A percentile compares a stretch with the other conserved stretches of the same genome.
phyloP scores from a whole-genome alignment of 2,888 invertebrate genomes.

The Diogma glabrata region DNA sequence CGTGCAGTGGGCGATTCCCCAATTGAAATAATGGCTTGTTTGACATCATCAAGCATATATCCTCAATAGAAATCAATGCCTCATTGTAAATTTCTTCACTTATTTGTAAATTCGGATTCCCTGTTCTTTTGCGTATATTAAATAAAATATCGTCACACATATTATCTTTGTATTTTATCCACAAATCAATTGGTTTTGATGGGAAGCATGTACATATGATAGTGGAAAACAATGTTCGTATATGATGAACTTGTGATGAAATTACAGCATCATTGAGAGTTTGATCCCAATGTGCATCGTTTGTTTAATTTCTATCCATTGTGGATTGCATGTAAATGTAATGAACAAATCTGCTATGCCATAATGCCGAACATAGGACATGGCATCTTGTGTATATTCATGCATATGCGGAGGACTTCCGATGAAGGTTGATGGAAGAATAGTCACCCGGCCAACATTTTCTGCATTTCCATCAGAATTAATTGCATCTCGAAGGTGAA shows the following conservation, averaged over 20 bases:
- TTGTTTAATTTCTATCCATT: background rate
- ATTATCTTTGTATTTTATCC: too few relatives aligned
- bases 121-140: too few relatives aligned
- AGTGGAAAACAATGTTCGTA: background rate
- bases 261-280: background rate
- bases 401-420: conserved; percentile 9
- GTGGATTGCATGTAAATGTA: background rate
- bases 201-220: conserved; percentile 1
- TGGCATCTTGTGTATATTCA: too few relatives aligned
- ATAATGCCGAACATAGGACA: background rate
- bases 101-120: too few relatives aligned
- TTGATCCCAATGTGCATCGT: too few relatives aligned
- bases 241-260: background rate
- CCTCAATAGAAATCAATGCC: too few relatives aligned
- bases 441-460: conserved; percentile 14
- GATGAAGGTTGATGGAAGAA: conserved; percentile 15
- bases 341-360: conserved; percentile 1
- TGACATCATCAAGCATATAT: too few relatives aligned
- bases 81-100: too few relatives aligned
- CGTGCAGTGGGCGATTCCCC: too few relatives aligned
- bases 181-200: too few relatives aligned
- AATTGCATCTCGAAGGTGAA: conserved; percentile 28
- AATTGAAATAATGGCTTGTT: too few relatives aligned
- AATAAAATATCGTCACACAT: too few relatives aligned
- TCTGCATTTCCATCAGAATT: conserved; percentile 19